A percentile compares a stretch with the other conserved stretches of the same genome.
phyloP scores from a whole-genome alignment of 2,888 invertebrate species.

The Oscheius myriophilus region DNA sequence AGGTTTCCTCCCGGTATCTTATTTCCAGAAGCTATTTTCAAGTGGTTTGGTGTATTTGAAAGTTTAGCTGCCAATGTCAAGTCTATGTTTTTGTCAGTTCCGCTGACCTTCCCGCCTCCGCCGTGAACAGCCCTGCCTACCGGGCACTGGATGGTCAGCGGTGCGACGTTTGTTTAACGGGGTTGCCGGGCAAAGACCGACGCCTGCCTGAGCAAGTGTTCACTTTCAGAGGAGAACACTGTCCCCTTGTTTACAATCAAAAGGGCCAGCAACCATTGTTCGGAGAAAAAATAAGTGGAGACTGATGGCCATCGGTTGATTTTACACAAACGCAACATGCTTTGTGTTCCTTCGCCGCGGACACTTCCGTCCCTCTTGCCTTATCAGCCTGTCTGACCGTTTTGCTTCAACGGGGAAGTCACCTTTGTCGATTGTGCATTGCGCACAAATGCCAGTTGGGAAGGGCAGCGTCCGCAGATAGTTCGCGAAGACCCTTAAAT shows the following conservation, averaged over 20 bases:
- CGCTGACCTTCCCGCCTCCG: no score
- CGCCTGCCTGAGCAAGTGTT: slow-evolving; percentile 7
- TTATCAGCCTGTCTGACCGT: neutral
- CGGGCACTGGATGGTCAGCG: no score
- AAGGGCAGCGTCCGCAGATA: neutral
- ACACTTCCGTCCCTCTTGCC: slow-evolving; percentile 8
- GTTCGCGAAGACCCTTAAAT: slow-evolving; percentile 15
- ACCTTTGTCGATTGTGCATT: no score
- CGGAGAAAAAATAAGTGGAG: slow-evolving; percentile 24
- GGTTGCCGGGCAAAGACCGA: no score
- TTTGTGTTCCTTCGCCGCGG: slow-evolving; percentile 9
- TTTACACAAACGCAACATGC: slow-evolving; percentile 30
- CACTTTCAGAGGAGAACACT: slow-evolving; percentile 14
- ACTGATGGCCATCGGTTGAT: slow-evolving; percentile 27
- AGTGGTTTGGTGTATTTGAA: no score
- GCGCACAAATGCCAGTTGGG: no score
- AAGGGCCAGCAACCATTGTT: slow-evolving; percentile 20
- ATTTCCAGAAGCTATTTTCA: no score
- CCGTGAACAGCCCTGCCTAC: no score
- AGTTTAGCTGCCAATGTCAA: no score
- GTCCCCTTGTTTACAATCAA: slow-evolving; percentile 29
- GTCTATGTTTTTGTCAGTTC: no score
- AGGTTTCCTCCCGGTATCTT: no score
- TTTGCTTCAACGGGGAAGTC: neutral
- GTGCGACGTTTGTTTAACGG: no score